These are phyloP conservation scores for Paracyclopina nana DNA, from an alignment of 1,140 invertebrate species.

Conservation along the genomic window DNA sequence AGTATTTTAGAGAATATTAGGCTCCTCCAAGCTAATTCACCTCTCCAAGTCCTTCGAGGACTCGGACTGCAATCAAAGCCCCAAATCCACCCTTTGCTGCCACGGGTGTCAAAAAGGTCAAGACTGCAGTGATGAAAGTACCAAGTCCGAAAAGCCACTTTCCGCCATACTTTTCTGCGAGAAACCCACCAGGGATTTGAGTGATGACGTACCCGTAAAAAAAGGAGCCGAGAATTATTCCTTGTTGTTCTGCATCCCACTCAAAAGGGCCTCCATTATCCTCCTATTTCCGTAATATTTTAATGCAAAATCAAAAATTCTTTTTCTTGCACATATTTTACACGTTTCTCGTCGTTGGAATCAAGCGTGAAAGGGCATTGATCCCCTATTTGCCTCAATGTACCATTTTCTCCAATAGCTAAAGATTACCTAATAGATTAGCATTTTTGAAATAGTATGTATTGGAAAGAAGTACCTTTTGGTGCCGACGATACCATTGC, in stretches of 20 bases:
- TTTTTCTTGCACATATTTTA: too few species aligned
- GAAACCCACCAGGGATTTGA: slow-evolving; percentile 28
- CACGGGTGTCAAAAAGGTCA: slow-evolving; percentile 29
- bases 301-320: too few species aligned
- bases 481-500: too few species aligned
- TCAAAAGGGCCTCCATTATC: neutral
- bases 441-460: too few species aligned
- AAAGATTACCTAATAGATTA: too few species aligned
- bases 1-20: neutral
- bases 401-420: too few species aligned
- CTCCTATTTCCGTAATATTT: too few species aligned
- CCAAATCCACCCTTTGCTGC: slow-evolving; percentile 24
- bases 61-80: slow-evolving; percentile 26
- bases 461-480: too few species aligned
- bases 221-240: slow-evolving; percentile 26
- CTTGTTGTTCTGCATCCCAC: slow-evolving; percentile 12
- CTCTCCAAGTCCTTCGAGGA: slow-evolving; percentile 25
- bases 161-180: slow-evolving; percentile 21
- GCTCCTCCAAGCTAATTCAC: too few species aligned
- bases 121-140: slow-evolving; percentile 26
- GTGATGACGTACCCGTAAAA: slow-evolving; percentile 29
- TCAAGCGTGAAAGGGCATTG: too few species aligned
- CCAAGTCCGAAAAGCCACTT: slow-evolving; percentile 25
- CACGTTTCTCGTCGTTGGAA: too few species aligned
- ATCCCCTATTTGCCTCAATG: too few species aligned